Evolutionary conservation across 2,888 invertebrate genomes (phyloP).

Genomic region (Ornithoptera alexandrae): DNA sequence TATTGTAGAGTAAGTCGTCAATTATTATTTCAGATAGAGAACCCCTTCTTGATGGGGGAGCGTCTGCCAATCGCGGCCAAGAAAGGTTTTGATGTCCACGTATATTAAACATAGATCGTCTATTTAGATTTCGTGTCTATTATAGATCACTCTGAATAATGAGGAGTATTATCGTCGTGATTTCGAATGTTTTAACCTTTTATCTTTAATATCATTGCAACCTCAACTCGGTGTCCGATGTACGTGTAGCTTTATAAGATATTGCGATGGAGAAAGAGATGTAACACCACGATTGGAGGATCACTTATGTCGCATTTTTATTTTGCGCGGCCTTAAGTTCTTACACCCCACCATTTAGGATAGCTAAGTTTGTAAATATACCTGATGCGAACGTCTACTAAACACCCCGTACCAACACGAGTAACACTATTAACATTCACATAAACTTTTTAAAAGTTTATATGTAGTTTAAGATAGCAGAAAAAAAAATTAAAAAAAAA

Average conservation of each 20-base stretch:
- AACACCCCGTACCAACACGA: background rate
- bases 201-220: slow-evolving; percentile 47
- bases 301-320: slow-evolving; percentile 28
- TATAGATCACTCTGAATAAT: slow-evolving; percentile 28
- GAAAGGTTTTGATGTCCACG: slow-evolving; percentile 88
- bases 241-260: slow-evolving; percentile 21
- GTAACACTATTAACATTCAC: background rate
- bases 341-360: background rate
- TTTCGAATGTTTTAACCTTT: slow-evolving; percentile 39
- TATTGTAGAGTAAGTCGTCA: slow-evolving; percentile 1
- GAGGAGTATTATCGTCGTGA: slow-evolving; percentile 18
- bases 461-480: background rate
- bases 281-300: slow-evolving; percentile 30
- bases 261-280: slow-evolving; percentile 8
- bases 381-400: background rate
- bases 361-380: background rate
- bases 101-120: slow-evolving; percentile 51
- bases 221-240: slow-evolving; percentile 41
- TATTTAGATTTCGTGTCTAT: slow-evolving; percentile 44
- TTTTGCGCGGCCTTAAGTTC: slow-evolving; percentile 5
- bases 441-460: background rate
- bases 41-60: slow-evolving; percentile 92
- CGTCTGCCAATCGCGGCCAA: slow-evolving; percentile 95
- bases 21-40: slow-evolving; percentile 80
- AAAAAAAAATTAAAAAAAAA: background rate